Conservation (phyloP, 2,888 invertebrate species). For the Neoaliturus tenellus region DNA sequence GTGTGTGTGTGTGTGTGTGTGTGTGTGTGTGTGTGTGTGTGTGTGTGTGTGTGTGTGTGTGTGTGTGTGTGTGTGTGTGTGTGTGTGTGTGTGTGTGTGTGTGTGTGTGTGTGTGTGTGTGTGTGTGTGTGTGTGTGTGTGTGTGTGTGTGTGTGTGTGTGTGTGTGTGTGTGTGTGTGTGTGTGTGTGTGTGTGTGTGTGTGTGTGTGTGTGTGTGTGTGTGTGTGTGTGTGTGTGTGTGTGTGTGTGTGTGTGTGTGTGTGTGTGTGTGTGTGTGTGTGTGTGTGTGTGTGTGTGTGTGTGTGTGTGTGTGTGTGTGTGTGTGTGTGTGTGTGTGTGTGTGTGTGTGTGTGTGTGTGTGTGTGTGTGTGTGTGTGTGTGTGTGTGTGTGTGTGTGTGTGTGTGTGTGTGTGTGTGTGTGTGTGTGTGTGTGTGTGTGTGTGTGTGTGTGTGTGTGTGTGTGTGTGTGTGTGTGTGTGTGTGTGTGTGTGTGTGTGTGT, state of each 20-base stretch:
- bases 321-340: conserved; percentile 45
- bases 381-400: conserved; percentile 38
- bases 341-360: conserved; percentile 50
- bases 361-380: conserved; percentile 49
- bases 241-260: conserved; percentile 43
- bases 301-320: conserved; percentile 35
- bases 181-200: conserved; percentile 38
- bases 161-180: conserved; percentile 40
- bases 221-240: conserved; percentile 45
- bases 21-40: conserved; percentile 43
- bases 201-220: not conserved
- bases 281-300: conserved; percentile 34
- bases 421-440: conserved; percentile 39
- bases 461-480: conserved; percentile 43
- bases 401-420: conserved; percentile 40
- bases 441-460: conserved; percentile 49
- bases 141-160: conserved; percentile 18
- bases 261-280: conserved; percentile 47
- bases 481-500: conserved; percentile 39
- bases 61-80: conserved; percentile 39
- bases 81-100: conserved; percentile 35
- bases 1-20: conserved; percentile 26
- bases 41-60: conserved; percentile 50
- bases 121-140: not conserved
- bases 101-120: conserved; percentile 44